phyloP scores from a whole-genome alignment of 2,797 vertebrate species.

The Tragelaphus eurycerus region DNA sequence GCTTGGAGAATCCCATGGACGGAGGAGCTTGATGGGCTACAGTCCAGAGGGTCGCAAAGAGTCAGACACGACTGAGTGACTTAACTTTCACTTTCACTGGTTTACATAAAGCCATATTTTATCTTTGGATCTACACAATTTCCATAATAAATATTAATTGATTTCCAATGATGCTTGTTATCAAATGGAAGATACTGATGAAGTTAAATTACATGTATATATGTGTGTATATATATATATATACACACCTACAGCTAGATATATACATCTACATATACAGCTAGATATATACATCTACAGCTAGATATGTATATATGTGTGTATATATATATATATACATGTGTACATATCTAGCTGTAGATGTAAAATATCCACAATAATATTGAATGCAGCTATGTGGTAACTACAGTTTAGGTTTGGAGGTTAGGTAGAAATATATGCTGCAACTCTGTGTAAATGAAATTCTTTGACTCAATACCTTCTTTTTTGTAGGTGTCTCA shows the following conservation, averaged over 20 bases:
- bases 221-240: neutral
- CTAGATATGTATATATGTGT: neutral
- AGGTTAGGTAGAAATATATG: neutral
- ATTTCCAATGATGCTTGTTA: neutral
- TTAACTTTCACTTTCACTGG: neutral
- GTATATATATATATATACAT: neutral
- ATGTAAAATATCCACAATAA: neutral
- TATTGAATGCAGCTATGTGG: neutral
- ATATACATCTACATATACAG: too few relatives aligned
- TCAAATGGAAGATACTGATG: neutral
- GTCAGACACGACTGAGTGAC: too few relatives aligned
- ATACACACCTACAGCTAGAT: too few relatives aligned
- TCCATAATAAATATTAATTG: constrained; percentile 44
- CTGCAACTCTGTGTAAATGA: neutral
- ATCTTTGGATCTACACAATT: constrained; percentile 52
- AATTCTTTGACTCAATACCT: neutral
- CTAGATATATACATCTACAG: too few relatives aligned
- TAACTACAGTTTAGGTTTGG: neutral
- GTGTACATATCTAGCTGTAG: neutral
- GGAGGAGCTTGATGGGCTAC: too few relatives aligned
- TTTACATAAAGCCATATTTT: constrained; percentile 30
- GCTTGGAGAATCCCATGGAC: too few relatives aligned
- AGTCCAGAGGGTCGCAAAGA: too few relatives aligned
- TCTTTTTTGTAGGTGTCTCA: neutral
- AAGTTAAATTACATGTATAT: neutral